Evolutionary conservation across 2,113 vertebrate species (phyloP), one percentile per base, ranked within the genome.

Genomic region (Coptodon bakossiorum): DNA sequence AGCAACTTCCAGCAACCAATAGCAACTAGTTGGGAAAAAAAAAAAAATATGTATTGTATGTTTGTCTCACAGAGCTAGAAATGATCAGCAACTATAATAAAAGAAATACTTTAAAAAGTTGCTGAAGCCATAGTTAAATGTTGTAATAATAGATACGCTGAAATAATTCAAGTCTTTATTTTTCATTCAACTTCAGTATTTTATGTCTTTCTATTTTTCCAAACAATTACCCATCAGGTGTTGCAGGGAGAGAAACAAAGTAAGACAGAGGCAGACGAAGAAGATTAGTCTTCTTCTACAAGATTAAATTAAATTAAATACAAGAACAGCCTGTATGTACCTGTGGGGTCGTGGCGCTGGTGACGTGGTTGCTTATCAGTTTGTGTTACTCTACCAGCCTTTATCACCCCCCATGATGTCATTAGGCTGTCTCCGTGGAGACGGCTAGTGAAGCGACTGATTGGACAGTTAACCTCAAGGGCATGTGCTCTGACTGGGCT

Each of bases 381-480:
- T 82, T 83, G 87, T 83, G 87, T 57, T 61, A 27, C 53, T 53
- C 34, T 5, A 66, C 53, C n/a, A 31, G 54, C 66, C 79, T 54
- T 43, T 27, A 19, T 34, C 43, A 38, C n/a, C 5, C 3, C 50
- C 45, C 36, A 2, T 86, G 82, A 90, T 91, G 87, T 90, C 85
- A 86, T 14, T 8, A 54, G 16, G 53, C 81, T 36, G 90, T 93
- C 90, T 91, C 90, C 63, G 68, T 89, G 86, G 91, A 83, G 91
- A 93, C 19, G 80, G 86, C 45, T 48, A 90, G 85, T 59, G 80
- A 83, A 94, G 95, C 81, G 43, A 79, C 90, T 93, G 93, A 96
- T 95, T 95, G 91, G 90, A 89, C 83, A 71, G 91, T 94, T 94
- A 89, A 95, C 90, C 93, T 88, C 76, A 22, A 89, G 90, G 92